phyloP scores from a whole-genome alignment of 2,888 invertebrate genomes.

The Sminthurides aquaticus region DNA sequence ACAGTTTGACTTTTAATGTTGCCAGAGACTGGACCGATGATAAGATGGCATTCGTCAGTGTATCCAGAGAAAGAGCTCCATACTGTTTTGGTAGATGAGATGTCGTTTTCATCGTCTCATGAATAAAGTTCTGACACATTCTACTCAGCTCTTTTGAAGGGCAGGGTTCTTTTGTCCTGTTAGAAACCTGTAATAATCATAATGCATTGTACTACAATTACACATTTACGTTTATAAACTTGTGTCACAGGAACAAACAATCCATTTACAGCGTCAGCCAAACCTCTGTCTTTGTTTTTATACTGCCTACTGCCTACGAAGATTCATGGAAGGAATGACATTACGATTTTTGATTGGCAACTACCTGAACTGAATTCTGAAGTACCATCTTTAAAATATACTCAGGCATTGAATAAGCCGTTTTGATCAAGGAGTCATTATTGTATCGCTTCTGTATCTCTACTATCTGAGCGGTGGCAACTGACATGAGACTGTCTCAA shows the following conservation, averaged over 20 bases:
- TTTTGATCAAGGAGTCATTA: too few species aligned
- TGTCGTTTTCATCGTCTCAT: conserved; percentile 27
- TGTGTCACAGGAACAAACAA: not conserved
- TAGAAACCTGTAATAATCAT: conserved; percentile 12
- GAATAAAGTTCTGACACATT: conserved; percentile 33
- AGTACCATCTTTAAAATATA: too few species aligned
- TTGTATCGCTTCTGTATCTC: too few species aligned
- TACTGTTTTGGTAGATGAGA: conserved; percentile 31
- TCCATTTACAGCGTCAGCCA: not conserved
- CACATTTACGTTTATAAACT: too few species aligned
- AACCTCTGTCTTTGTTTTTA: not conserved
- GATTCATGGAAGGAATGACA: too few species aligned
- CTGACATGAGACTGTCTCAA: too few species aligned
- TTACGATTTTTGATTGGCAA: too few species aligned
- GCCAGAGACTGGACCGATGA: conserved; percentile 35
- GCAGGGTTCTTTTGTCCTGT: conserved; percentile 18
- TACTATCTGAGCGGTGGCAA: too few species aligned
- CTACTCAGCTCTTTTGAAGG: conserved; percentile 37
- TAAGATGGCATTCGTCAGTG: conserved; percentile 43
- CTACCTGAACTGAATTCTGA: too few species aligned
- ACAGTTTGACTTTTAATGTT: conserved; percentile 38
- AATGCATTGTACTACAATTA: not conserved
- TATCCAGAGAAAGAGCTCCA: conserved; percentile 59
- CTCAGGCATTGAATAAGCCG: too few species aligned
- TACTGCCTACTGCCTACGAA: too few species aligned